Evolutionary conservation across 2,113 vertebrate species (phyloP).

Genomic region (Orycteropus afer): DNA sequence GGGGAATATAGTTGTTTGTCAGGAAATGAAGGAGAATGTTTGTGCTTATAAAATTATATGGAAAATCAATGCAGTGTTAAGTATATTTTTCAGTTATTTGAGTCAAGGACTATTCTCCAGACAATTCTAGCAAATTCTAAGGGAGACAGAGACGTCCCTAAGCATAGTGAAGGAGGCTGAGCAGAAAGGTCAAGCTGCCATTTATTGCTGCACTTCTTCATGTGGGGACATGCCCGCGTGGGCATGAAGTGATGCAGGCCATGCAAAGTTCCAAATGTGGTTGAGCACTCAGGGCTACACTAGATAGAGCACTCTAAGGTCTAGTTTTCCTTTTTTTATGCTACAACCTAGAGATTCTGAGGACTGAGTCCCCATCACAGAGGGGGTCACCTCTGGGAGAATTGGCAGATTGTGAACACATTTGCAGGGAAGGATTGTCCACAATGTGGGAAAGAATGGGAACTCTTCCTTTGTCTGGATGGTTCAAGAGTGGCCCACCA

Average conservation of each 20-base stretch:
- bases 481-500: not conserved
- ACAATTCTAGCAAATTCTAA: conserved; percentile 59
- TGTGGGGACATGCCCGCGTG: not conserved
- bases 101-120: conserved; percentile 70
- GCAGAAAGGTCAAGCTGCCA: conserved; percentile 44
- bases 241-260: not conserved
- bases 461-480: accelerated
- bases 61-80: conserved; percentile 78
- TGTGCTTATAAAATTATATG: conserved; percentile 80
- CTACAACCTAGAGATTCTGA: not conserved
- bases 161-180: not conserved
- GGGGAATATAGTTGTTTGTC: conserved; percentile 77
- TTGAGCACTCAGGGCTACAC: accelerated
- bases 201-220: not conserved
- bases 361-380: not conserved
- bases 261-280: not conserved
- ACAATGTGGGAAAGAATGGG: not conserved
- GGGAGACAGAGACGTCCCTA: not conserved
- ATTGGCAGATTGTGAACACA: not conserved
- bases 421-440: too few species aligned
- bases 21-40: conserved; percentile 83
- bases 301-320: not conserved
- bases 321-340: not conserved
- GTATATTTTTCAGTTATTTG: conserved; percentile 73
- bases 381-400: accelerated